Conservation (phyloP, 2,113 vertebrate genomes). For the Phaetusa simplex region DNA sequence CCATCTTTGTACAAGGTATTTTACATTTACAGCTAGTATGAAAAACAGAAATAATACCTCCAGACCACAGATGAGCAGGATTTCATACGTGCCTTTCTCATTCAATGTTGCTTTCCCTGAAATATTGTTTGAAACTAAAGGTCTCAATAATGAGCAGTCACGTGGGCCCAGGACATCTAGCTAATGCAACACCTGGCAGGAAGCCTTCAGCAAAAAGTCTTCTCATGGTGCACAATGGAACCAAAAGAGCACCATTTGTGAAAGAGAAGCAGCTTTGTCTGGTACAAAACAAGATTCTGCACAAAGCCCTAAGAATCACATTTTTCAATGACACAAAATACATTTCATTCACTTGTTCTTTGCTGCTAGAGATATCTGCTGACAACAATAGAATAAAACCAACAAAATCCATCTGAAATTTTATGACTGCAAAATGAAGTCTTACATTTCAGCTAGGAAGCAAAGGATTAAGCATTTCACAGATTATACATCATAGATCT, state of each 20-base stretch:
- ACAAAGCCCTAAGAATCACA: neutral
- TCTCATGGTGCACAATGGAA: accelerated
- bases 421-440: neutral
- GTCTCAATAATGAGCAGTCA: neutral
- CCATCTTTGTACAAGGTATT: neutral
- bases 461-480: neutral
- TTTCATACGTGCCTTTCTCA: neutral
- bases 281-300: neutral
- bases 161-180: neutral
- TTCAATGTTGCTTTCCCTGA: neutral
- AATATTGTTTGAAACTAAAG: neutral
- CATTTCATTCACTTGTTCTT: neutral
- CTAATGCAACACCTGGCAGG: neutral
- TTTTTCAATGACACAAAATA: neutral
- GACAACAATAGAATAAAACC: neutral
- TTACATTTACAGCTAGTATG: neutral
- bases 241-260: neutral
- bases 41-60: neutral
- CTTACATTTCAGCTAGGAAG: neutral
- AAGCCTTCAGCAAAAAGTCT: neutral
- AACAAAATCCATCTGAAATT: neutral
- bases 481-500: neutral
- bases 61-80: neutral
- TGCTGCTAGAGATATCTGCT: neutral
- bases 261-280: neutral